A percentile compares a stretch with the other conserved stretches of the same genome.
Evolutionary conservation across 1,140 invertebrate species (phyloP).

Genomic region (Temnothorax longispinosus): DNA sequence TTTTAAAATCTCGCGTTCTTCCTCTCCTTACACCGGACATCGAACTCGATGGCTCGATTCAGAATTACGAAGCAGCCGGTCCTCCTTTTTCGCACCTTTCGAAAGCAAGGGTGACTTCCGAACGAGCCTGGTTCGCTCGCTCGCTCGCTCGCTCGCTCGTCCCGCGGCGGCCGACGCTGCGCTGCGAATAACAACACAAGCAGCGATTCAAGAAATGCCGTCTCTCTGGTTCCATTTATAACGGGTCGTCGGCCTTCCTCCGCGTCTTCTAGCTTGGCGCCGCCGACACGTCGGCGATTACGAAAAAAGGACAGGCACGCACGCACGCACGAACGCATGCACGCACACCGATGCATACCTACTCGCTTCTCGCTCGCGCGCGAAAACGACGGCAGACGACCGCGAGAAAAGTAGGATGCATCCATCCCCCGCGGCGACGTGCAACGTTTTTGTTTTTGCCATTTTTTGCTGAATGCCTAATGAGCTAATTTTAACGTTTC

Average conservation of each 20-base stretch:
- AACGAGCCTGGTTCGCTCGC: neutral
- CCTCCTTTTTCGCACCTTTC: constrained; percentile 32
- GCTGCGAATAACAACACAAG: constrained; percentile 75
- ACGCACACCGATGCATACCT: constrained; percentile 8
- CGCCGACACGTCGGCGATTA: constrained; percentile 72
- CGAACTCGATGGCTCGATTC: constrained; percentile 31
- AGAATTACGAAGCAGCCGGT: neutral
- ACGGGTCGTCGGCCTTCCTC: constrained; percentile 75
- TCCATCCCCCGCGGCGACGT: constrained; percentile 65
- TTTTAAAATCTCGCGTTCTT: constrained; percentile 29
- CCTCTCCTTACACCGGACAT: neutral
- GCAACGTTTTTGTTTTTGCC: constrained; percentile 10
- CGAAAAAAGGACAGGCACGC: constrained; percentile 64
- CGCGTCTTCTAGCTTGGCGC: constrained; percentile 74
- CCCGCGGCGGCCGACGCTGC: constrained; percentile 42
- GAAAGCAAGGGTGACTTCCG: constrained; percentile 43
- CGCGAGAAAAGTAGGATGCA: constrained; percentile 65
- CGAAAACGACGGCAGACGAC: constrained; percentile 47
- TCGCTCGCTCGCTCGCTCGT: constrained; percentile 14
- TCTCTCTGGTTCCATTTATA: constrained; percentile 74
- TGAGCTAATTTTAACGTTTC: constrained; percentile 31
- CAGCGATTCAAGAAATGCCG: constrained; percentile 73
- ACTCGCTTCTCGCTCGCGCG: constrained; percentile 37
- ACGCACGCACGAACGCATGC: neutral
- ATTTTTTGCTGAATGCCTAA: neutral